Evolutionary conservation across 2,888 invertebrate species (phyloP).

Genomic region (Rhyacophila evoluta): DNA sequence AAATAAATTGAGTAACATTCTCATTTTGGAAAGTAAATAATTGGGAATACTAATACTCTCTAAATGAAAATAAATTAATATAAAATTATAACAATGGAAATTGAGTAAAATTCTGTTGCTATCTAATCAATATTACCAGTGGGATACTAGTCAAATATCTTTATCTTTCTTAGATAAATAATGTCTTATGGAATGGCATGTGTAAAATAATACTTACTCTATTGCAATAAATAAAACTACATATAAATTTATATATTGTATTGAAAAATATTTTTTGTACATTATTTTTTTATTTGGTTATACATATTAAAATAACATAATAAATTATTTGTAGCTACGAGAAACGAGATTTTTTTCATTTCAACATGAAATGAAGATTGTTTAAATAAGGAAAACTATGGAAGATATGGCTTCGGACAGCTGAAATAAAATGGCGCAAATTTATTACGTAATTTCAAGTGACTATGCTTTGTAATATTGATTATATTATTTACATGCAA

Average conservation of each 20-base stretch:
- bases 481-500: neutral
- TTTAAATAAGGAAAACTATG: slow-evolving; percentile 30
- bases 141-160: too few species aligned
- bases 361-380: slow-evolving; percentile 34
- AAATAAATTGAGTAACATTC: too few species aligned
- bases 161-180: too few species aligned
- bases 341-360: slow-evolving; percentile 23
- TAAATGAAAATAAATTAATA: too few species aligned
- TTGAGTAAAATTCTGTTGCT: too few species aligned
- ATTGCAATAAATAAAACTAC: neutral
- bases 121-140: too few species aligned
- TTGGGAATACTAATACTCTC: too few species aligned
- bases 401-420: neutral
- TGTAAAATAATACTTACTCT: neutral
- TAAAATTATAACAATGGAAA: too few species aligned
- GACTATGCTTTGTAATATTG: neutral
- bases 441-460: neutral
- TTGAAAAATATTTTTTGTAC: slow-evolving; percentile 25
- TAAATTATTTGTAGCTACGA: slow-evolving; percentile 34
- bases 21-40: too few species aligned
- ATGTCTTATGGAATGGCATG: neutral
- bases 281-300: slow-evolving; percentile 30
- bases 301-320: slow-evolving; percentile 12
- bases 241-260: neutral
- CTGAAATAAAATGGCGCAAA: slow-evolving; percentile 22